Base-by-base conservation (phyloP, 2,888 invertebrate species). In the Drosophila maculinotata region DNA sequence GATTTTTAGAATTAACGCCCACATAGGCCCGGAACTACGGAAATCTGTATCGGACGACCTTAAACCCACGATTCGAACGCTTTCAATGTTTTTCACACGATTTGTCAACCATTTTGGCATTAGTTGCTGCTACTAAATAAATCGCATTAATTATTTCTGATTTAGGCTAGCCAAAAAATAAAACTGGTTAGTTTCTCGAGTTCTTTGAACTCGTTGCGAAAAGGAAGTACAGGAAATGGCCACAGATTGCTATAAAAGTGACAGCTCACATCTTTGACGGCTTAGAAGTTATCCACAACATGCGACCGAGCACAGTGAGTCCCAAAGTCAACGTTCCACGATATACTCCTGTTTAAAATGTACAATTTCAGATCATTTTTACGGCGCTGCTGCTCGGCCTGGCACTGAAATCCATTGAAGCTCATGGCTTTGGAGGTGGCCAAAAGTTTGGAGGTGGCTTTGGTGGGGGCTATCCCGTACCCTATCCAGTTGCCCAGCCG, bases 41-140 rank as follows among this genome's bases (percentile, higher is more conserved):
- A 72, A 80, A 20, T 4, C 42, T 52, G n/a, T 48, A 4, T 41
- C 20, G 44, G 25, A 12, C 35, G 69, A 80, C 88, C 89, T 89
- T 86, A 71, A 89, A 87, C 89, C 60, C 67, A 30, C 26, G 25
- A 51, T 26, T 53, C 77, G 78, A 67, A 72, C 89, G 70, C 54
- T n/a, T 41, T 83, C 79, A 87, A 88, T 88, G 80, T 17, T 73
- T 70, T 82, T 85, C 87, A 52, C 86, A 83, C 74, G 73, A 59
- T 76, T 64, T 52, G 64, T 66, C 64, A 73, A 49, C 4, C 2
- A 28, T 54, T 72, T 68, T 66, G 41, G 51, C 64, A 39, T 67
- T 83, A 82, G 84, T 87, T 49, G 68, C 58, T 74, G 67, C 39
- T 64, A 69, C 86, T 88, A 82, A 82, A 59, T 52, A 52, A 64